Evolutionary conservation across 92 coral and sea anemone genomes (phyloP).

Genomic region (Porites divaricata): DNA sequence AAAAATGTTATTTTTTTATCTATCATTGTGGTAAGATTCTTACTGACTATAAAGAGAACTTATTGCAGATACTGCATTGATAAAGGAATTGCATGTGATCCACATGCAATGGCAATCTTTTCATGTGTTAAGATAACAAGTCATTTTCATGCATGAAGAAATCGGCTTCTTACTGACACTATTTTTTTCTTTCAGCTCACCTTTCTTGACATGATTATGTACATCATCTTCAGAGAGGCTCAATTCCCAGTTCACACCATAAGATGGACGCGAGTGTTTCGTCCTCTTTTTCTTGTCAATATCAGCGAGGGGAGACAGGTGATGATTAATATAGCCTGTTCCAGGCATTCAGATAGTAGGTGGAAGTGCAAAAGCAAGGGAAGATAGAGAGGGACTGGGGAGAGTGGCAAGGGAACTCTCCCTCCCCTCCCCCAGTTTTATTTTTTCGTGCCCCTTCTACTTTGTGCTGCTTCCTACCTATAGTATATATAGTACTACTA

Average conservation of each 20-base stretch:
- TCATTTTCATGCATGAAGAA: background rate
- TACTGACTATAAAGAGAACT: no score
- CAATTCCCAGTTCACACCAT: conserved; percentile 68
- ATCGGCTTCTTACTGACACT: background rate
- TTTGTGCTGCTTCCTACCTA: no score
- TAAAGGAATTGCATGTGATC: no score
- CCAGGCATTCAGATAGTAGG: no score
- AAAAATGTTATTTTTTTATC: conserved; percentile 77
- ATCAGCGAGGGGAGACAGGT: conserved; percentile 98
- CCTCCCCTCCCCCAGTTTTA: no score
- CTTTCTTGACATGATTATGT: conserved; percentile 94
- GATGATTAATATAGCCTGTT: background rate
- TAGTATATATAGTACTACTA: no score
- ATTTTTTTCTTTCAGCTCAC: conserved; percentile 63
- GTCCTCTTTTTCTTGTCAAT: conserved; percentile 86
- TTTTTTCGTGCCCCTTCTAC: no score
- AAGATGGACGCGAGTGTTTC: conserved; percentile 92
- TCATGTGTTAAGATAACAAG: background rate
- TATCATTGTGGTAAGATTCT: conserved; percentile 81
- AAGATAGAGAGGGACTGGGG: background rate
- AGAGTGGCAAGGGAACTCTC: no score
- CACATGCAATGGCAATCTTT: background rate
- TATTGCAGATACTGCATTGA: background rate
- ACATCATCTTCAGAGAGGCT: conserved; percentile 82
- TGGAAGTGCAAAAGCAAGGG: background rate